Conservation (phyloP, 2,888 invertebrate genomes). For the Prenolepis imparis region DNA sequence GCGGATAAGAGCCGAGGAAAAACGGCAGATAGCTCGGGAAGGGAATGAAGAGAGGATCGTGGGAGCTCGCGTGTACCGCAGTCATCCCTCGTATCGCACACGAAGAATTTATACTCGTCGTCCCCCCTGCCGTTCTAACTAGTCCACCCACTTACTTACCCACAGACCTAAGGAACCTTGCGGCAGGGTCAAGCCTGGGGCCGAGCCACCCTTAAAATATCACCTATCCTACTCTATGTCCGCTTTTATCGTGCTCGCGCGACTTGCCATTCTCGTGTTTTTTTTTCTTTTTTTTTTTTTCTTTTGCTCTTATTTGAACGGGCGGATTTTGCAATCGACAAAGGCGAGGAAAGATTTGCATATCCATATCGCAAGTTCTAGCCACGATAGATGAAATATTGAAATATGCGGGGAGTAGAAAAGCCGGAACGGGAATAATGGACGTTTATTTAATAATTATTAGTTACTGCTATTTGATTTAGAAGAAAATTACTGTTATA, state of each 20-base stretch:
- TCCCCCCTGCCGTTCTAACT: conserved; percentile 85
- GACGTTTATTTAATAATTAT: neutral
- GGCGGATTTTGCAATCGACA: conserved; percentile 50
- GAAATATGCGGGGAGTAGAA: neutral
- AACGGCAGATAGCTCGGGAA: conserved; percentile 28
- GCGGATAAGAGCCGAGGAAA: conserved; percentile 46
- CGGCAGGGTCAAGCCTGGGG: conserved; percentile 61
- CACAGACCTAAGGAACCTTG: conserved; percentile 75
- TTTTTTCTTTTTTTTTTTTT: no score
- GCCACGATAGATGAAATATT: conserved; percentile 59
- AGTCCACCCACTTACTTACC: conserved; percentile 85
- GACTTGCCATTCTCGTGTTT: conserved; percentile 41
- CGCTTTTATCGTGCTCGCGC: conserved; percentile 74
- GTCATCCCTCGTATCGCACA: conserved; percentile 84
- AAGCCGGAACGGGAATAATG: neutral
- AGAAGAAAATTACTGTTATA: neutral
- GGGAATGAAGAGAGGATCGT: conserved; percentile 76
- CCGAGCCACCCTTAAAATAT: conserved; percentile 84
- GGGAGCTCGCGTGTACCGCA: conserved; percentile 83
- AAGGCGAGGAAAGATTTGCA: conserved; percentile 75
- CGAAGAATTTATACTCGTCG: conserved; percentile 85
- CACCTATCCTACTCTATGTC: conserved; percentile 75
- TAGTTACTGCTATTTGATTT: neutral
- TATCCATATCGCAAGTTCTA: conserved; percentile 77
- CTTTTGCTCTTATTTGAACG: neutral